Percentiles rank a stretch among this genome's conserved stretches.
Conservation (phyloP, 2,113 vertebrate species). For the Platichthys stellatus region DNA sequence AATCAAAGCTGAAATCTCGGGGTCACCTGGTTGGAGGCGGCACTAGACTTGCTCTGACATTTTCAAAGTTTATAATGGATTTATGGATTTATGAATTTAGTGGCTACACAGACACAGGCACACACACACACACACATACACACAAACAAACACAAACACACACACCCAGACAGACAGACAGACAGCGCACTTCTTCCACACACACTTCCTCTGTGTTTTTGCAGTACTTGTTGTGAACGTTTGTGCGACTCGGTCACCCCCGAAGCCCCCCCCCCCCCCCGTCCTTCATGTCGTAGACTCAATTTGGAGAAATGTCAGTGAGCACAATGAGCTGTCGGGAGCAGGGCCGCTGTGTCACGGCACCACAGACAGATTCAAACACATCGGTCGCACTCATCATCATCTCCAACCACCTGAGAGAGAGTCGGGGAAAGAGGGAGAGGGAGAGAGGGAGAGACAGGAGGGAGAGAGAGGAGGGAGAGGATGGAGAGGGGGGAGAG, state of each 20-base stretch:
- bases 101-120: not conserved
- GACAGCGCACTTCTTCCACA: too few species aligned
- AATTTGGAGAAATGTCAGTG: constrained; percentile 77
- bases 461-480: not conserved
- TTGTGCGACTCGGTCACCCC: constrained; percentile 54
- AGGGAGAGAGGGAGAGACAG: not conserved
- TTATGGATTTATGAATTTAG: constrained; percentile 36
- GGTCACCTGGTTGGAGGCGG: constrained; percentile 30
- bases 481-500: not conserved
- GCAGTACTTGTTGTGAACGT: not conserved
- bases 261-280: constrained; percentile 11
- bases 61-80: constrained; percentile 64
- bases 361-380: constrained; percentile 44
- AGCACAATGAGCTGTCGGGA: constrained; percentile 55
- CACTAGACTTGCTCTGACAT: constrained; percentile 48
- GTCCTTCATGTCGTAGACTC: constrained; percentile 67
- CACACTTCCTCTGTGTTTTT: not conserved
- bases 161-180: not conserved
- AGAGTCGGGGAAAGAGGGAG: constrained; percentile 27
- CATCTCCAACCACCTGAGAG: constrained; percentile 64
- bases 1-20: constrained; percentile 50
- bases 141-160: not conserved
- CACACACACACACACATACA: not conserved
- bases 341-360: constrained; percentile 53
- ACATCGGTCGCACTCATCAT: constrained; percentile 38